Base-by-base conservation (phyloP, 2,888 invertebrate genomes). In the Amphipyra berbera region DNA sequence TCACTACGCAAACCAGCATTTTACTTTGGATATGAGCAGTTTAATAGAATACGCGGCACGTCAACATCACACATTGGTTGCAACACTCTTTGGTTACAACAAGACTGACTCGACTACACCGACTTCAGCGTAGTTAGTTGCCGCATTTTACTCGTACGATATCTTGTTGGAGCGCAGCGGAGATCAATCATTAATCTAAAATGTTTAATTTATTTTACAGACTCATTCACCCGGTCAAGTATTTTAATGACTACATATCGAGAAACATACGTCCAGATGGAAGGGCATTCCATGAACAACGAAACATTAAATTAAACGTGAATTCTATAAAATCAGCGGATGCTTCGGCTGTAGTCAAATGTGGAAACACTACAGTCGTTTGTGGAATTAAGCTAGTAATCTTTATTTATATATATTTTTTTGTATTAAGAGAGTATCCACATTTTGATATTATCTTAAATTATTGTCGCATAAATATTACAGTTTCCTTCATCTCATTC, bases 331-430 rank as follows among this genome's bases (percentile, higher is more conserved):
- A 87, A 77, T 87, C 92, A 37, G 96, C 97, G 0, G 97, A 97
- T 86, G 96, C 97, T 47, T 97, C 97, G 3, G 96, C 97, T 3
- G 95, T 97, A 44, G 96, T 97, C 0, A 97, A 97, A 95, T 95
- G 98, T 80, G 98, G 98, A 15, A 97, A 97, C 82, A 98, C 98
- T 1, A 96, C 97, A 47, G 96, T 98, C 41, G 95, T 98, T 49
- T 98, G 98, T 92, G 98, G 98, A 6, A 97, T 98, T 59, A 97
- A 98, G 95, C 97, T 97, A 78, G 98, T 98, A 95, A 95, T 93
- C 88, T 61, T 21, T 0, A 30, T 46, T 42, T 37, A 8, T 9
- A n/a, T 41, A n/a, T 33, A 13, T 21, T 21, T 21, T 21, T 1
- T 21, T 21, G 21, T 21, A 21, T 21, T 21, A 2, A 21, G 21